Base-by-base conservation (phyloP, 2,113 vertebrate genomes). In the Trinectes maculatus region DNA sequence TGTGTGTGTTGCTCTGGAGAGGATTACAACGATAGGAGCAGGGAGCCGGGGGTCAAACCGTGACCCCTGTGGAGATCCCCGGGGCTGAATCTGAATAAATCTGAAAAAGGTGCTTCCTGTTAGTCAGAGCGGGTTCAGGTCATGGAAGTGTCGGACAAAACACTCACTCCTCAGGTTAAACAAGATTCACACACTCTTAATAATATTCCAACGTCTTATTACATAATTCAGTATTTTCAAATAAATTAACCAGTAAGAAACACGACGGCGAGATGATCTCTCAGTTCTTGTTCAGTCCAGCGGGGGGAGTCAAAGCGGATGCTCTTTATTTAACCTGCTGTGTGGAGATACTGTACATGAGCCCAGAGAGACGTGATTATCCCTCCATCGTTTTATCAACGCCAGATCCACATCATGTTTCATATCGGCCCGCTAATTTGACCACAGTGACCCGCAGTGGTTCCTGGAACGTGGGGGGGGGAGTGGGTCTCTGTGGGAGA, bases 371-470 rank as follows among this genome's bases (percentile, higher is more conserved):
- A 64, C 24, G 70, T 12, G 29, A 70, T 76, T 49, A 80, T 37
- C 71, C 49, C 56, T 69, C 63, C 52, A 49, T 64, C 33, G n/a
- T 52, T 60, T 73, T 57, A 79, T 66, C 67, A 73, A 75, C 31
- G n/a, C 11, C 47, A n/a, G 6, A 46, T 65, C 29, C 2, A 12
- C 65, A 28, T 57, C 24, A 73, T 49, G 68, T 52, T 78, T 78
- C 71, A 70, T 68, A 77, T 77, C 43, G 40, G 51, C n/a, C 43
- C 18, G 31, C 72, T 77, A 61, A 76, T 81, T 77, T 71, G 54
- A 77, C 80, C 82, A 58, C 73, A 44, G 85, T 77, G 85, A 82
- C 77, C 85, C 52, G 63, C 54, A 10, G 8, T 19, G 77, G 78
- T 61, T 64, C 44, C 10, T 15, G 33, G 55, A 79, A 76, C 77